A percentile compares a stretch with the other conserved stretches of the same genome.
Evolutionary conservation across 2,113 vertebrate genomes (phyloP).

Genomic region (Serilophus lunatus): DNA sequence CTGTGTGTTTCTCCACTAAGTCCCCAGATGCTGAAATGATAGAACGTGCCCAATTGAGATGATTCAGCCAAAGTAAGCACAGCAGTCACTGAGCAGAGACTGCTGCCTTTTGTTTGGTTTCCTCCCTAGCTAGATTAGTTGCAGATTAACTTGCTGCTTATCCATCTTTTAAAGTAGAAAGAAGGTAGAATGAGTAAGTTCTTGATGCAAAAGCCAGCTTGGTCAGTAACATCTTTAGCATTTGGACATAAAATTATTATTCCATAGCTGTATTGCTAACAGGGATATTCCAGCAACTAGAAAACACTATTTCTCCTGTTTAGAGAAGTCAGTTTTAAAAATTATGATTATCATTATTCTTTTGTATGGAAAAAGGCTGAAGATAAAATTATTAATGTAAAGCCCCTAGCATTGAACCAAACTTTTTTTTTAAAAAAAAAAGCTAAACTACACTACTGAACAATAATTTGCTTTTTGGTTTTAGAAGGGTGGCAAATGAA

Average conservation of each 20-base stretch:
- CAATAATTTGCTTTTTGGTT: background rate
- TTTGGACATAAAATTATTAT: background rate
- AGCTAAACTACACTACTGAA: background rate
- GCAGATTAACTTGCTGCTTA: constrained; percentile 43
- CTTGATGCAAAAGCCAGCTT: background rate
- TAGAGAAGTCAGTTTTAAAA: background rate
- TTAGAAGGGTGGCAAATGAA: background rate
- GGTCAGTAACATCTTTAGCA: background rate
- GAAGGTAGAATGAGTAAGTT: background rate
- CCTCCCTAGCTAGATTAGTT: constrained; percentile 36
- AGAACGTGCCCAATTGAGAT: constrained; percentile 10
- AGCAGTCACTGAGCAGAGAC: constrained; percentile 24
- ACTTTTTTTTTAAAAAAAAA: too few species aligned
- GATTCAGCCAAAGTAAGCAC: constrained; percentile 60
- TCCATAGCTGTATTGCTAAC: background rate
- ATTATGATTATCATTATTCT: background rate
- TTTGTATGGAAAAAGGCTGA: background rate
- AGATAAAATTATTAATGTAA: background rate
- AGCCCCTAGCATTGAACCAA: background rate
- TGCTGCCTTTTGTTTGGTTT: constrained; percentile 30
- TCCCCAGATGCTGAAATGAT: constrained; percentile 59
- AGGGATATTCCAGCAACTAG: background rate
- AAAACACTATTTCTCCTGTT: background rate
- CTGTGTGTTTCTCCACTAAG: constrained; percentile 36
- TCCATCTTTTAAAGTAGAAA: background rate